Base-by-base conservation (phyloP, 2,888 invertebrate genomes). In the Lithodes maja region DNA sequence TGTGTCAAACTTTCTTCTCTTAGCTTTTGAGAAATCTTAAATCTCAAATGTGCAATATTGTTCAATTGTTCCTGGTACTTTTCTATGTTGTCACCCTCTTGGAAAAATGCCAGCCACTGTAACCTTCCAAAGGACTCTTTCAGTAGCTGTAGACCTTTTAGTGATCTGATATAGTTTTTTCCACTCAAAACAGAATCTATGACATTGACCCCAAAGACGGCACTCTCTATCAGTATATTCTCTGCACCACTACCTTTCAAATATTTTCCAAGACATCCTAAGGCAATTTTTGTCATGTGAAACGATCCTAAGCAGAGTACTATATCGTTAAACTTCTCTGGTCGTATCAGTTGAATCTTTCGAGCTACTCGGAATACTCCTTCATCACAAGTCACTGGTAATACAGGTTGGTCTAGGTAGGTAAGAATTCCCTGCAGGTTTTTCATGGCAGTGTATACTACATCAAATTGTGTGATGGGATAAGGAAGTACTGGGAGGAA, bases 311-410 rank as follows among this genome's bases (percentile, higher is more conserved):
- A n/a, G 50, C 49, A 71, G 9, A 83, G 71, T 50, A 83, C 71
- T 9, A 83, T 52, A 50, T 83, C 15, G 1, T 80, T 55, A 17
- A 54, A 80, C 49, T 80, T 55, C n/a, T 33, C 2, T 55, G 55
- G 17, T 2, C 69, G 15, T 15, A 71, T 9, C 49, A 83, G 69
- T 17, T 71, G n/a, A 49, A 69, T 83, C 53, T 83, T 3, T n/a
- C 50, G 69, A 7, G 52, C 69, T 15, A 69, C n/a, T 7, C 53
- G 83, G 17, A 15, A 83, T 3, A 83, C 71, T 12, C 71, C 83
- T 17, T 83, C 83, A 69, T 83, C 83, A 83, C 83, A 49, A 15
- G 83, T 83, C 17, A 83, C 69, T 52, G 83, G 69, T 9, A 83
- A 69, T 52, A n/a, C 52, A 3, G 71, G n/a, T 50, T 83, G 83